Base-by-base conservation (phyloP, 2,797 vertebrate genomes). In the Schizothorax lantsangensis region DNA sequence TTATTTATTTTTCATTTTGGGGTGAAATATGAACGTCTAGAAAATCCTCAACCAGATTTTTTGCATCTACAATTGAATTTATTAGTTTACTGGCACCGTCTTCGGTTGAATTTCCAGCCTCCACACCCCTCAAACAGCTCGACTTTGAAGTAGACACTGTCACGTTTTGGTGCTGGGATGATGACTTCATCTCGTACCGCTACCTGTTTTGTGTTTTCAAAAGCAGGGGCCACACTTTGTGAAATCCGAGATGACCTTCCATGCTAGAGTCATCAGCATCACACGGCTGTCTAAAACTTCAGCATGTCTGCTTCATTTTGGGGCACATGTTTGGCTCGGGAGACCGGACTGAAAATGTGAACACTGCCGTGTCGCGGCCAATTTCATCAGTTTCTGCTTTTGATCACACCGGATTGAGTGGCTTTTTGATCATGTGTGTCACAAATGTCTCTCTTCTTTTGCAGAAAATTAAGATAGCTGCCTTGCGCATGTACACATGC, bases 391-490 rank as follows among this genome's bases (percentile, higher is more conserved):
- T 59, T 87, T 43, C 26, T 74, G 62, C 43, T 84, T 47, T 64
- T 84, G 11, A 64, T 83, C 40, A 66, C 12, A 8, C 30, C 9
- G 0, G 9, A 52, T 66, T 47, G 57, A 84, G 30, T 49, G 59
- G 12, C 47, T 79, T 69, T 71, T 33, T 78, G 36, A 85, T 45
- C 77, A 47, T 30, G 47, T 86, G 45, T 75, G 6, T 52, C 45
- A 84, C 54, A 17, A 66, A 73, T 23, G 26, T 81, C 9, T 59
- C 52, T 81, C 21, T 90, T 84, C 77, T 47, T 85, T 83, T 30
- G 62, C 93, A 99, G 98, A 99, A 99, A 95, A 96, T 99, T 90
- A 99, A 98, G 95, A 98, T 99, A 26, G 98, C 98, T 7, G 98
- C 97, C 11, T 89, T 99, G 93, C 97, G 98, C 38, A 99, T 99